A percentile compares a stretch with the other conserved stretches of the same genome.
Evolutionary conservation across 2,113 vertebrate species (phyloP).

Genomic region (Indicator maculatus): DNA sequence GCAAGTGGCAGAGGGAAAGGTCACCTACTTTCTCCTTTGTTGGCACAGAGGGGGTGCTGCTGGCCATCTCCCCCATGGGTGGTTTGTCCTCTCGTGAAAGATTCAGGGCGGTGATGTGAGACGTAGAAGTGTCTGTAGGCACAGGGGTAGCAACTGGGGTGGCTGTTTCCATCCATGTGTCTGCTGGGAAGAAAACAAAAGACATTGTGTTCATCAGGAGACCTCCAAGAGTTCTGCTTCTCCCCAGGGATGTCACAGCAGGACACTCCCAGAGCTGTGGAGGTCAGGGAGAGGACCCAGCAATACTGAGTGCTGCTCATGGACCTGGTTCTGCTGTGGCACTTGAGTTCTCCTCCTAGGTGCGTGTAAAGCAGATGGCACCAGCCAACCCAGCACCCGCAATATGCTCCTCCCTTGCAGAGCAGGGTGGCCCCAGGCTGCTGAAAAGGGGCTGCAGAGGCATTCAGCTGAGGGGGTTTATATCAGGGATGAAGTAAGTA

Average conservation of each 20-base stretch:
- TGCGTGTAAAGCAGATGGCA: not conserved
- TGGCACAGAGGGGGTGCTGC: not conserved
- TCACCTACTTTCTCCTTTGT: not conserved
- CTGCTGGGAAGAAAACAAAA: not conserved
- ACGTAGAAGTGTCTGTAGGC: not conserved
- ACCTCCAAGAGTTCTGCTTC: not conserved
- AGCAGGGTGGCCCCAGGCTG: not conserved
- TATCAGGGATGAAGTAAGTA: not conserved
- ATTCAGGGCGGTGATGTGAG: not conserved
- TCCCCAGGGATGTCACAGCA: not conserved
- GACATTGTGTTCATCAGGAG: accelerated
- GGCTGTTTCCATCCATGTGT: not conserved
- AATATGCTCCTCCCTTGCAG: accelerated
- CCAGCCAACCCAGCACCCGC: not conserved
- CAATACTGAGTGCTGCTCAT: accelerated
- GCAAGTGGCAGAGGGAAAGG: not conserved
- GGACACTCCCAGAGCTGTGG: not conserved
- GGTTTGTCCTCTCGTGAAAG: not conserved
- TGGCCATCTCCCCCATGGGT: accelerated
- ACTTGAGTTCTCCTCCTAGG: not conserved
- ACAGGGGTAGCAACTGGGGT: accelerated
- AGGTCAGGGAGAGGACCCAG: not conserved
- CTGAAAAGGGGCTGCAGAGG: not conserved
- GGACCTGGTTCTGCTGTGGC: not conserved
- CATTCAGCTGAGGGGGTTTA: accelerated